Evolutionary conservation across 2,113 vertebrate genomes (phyloP).

Genomic region (Aphyosemion australe): DNA sequence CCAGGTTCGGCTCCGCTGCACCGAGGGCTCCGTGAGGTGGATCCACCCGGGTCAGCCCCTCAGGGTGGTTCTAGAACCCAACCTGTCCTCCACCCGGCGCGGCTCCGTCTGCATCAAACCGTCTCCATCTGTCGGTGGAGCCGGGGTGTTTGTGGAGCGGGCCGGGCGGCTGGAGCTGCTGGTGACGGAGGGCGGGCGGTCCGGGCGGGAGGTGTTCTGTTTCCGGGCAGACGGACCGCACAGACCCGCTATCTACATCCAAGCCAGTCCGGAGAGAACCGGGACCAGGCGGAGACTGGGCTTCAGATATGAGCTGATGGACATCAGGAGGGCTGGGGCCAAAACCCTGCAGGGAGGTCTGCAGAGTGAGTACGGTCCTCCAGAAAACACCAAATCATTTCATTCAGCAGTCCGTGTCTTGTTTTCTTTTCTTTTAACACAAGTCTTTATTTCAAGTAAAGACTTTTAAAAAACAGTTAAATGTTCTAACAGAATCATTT

Average conservation of each 20-base stretch:
- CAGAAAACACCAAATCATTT: background rate
- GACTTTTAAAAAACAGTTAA: no score
- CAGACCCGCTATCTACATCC: slow-evolving; percentile 79
- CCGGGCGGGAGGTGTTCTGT: slow-evolving; percentile 75
- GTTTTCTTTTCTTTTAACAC: no score
- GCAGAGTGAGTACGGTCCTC: slow-evolving; percentile 60
- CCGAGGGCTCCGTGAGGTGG: slow-evolving; percentile 80
- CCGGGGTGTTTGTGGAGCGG: slow-evolving; percentile 76
- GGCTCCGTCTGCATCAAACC: slow-evolving; percentile 79
- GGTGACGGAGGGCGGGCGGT: slow-evolving; percentile 48
- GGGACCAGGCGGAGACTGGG: slow-evolving; percentile 71
- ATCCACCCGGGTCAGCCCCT: slow-evolving; percentile 78
- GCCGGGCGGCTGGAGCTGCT: slow-evolving; percentile 73
- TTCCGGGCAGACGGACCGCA: slow-evolving; percentile 63
- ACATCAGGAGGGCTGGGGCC: slow-evolving; percentile 50
- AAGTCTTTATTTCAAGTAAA: no score
- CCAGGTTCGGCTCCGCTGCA: slow-evolving; percentile 82
- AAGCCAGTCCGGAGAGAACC: slow-evolving; percentile 73
- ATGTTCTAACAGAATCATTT: no score
- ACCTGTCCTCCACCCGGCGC: slow-evolving; percentile 58
- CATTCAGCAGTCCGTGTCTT: no score
- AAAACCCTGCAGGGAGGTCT: slow-evolving; percentile 39
- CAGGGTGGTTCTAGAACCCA: slow-evolving; percentile 79
- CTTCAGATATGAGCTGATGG: slow-evolving; percentile 83
- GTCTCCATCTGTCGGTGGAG: slow-evolving; percentile 67